Percentiles rank a stretch among this genome's conserved stretches.
These are phyloP conservation scores for Pristionchus fissidentatus DNA, from an alignment of 2,888 invertebrate species.

Conservation along the genomic window DNA sequence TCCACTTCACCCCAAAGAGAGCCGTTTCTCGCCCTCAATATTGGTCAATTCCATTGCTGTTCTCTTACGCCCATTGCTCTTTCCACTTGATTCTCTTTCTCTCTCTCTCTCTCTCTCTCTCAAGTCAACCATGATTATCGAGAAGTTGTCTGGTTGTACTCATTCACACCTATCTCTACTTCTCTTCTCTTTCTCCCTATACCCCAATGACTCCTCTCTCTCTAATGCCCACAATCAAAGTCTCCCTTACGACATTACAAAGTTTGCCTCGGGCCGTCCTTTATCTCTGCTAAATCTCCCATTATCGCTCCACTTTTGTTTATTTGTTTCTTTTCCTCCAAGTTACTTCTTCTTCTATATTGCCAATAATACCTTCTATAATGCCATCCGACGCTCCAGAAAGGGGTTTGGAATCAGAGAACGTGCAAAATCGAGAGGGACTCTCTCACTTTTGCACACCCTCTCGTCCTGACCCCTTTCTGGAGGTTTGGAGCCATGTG, in stretches of 20 bases:
- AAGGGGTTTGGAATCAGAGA: no score
- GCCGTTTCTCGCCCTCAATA: constrained; percentile 30
- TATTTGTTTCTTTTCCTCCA: no score
- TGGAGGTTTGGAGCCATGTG: no score
- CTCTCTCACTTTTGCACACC: neutral
- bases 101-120: neutral
- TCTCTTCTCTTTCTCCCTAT: neutral
- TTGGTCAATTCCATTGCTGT: neutral
- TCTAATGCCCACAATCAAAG: neutral
- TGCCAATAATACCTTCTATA: no score
- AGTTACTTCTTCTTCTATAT: no score
- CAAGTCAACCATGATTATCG: neutral
- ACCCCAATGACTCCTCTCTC: neutral
- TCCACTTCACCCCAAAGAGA: constrained; percentile 26
- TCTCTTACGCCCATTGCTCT: neutral
- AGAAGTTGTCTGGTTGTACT: neutral
- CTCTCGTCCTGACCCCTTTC: neutral
- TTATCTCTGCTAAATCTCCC: constrained; percentile 12
- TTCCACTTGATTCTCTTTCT: neutral
- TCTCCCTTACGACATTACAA: constrained; percentile 25
- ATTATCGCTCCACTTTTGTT: no score
- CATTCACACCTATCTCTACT: no score
- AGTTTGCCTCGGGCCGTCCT: neutral
- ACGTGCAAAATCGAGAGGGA: neutral
- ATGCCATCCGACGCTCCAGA: no score